phyloP scores from a whole-genome alignment of 1,140 invertebrate species.

The Nasonia vitripennis region DNA sequence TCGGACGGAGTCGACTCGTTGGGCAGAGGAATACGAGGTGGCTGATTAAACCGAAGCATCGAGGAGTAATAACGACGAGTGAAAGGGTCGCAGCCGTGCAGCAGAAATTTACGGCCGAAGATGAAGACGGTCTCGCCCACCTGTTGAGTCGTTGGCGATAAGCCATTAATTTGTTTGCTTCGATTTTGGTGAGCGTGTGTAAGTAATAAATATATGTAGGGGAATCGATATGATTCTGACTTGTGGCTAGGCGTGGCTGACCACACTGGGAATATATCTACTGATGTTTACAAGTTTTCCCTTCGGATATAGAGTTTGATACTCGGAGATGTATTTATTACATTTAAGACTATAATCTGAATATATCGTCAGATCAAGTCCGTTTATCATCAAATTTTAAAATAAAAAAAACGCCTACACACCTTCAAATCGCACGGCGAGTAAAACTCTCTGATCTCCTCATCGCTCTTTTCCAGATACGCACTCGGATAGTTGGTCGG shows the following conservation, averaged over 20 bases:
- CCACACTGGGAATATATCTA: no score
- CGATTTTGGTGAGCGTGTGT: no score
- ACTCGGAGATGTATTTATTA: no score
- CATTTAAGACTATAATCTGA: no score
- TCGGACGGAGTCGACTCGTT: neutral
- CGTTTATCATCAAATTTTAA: neutral
- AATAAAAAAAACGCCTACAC: constrained; percentile 7
- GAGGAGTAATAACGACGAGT: constrained; percentile 84
- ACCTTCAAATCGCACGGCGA: constrained; percentile 83
- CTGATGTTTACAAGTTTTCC: no score
- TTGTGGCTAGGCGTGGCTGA: no score
- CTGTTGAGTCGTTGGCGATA: constrained; percentile 62
- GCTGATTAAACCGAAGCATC: constrained; percentile 74
- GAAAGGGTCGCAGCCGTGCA: constrained; percentile 88
- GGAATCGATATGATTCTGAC: no score
- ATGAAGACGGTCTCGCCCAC: constrained; percentile 82
- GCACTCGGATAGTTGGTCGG: constrained; percentile 72
- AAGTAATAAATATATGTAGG: no score
- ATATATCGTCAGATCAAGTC: constrained; percentile 53
- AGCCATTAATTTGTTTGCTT: neutral
- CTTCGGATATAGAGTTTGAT: no score
- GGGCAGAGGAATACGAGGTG: constrained; percentile 33
- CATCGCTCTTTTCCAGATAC: constrained; percentile 80
- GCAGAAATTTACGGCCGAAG: constrained; percentile 81
- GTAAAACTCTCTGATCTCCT: constrained; percentile 85